phyloP scores from a whole-genome alignment of 2,797 vertebrate genomes.

The Notolabrus celidotus region DNA sequence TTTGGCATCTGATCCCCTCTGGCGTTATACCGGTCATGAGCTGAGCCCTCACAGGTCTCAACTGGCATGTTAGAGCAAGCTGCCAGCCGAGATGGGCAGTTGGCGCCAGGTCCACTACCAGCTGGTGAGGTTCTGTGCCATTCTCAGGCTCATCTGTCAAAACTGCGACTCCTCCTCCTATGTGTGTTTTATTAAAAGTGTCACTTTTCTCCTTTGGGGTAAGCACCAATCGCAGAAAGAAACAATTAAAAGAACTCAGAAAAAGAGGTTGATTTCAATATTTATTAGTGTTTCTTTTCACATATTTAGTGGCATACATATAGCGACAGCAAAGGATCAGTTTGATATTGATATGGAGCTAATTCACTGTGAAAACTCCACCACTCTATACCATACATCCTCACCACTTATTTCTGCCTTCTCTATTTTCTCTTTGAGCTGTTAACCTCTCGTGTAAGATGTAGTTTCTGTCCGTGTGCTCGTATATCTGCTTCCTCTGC shows the following conservation, averaged over 20 bases:
- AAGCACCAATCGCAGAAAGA: slow-evolving; percentile 49
- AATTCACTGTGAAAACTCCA: slow-evolving; percentile 18
- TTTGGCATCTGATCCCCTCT: slow-evolving; percentile 78
- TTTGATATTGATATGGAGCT: no score
- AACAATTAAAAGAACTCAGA: slow-evolving; percentile 36
- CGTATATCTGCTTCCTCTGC: slow-evolving; percentile 43
- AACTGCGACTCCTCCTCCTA: slow-evolving; percentile 37
- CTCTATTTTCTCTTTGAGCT: slow-evolving; percentile 42
- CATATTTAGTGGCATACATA: background rate
- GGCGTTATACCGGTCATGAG: slow-evolving; percentile 75
- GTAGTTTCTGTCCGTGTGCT: slow-evolving; percentile 20
- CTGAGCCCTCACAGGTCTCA: slow-evolving; percentile 76
- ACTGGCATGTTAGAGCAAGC: slow-evolving; percentile 83
- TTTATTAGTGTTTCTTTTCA: no score
- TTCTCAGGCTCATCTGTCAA: slow-evolving; percentile 73
- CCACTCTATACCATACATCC: slow-evolving; percentile 28
- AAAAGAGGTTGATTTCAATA: background rate
- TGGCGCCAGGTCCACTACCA: slow-evolving; percentile 81
- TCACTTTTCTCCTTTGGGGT: slow-evolving; percentile 32
- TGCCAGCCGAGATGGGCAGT: slow-evolving; percentile 82
- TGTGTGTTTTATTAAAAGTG: slow-evolving; percentile 46
- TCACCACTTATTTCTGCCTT: slow-evolving; percentile 46
- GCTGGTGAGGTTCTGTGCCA: slow-evolving; percentile 80
- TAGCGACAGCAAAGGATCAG: background rate
- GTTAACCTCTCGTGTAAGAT: slow-evolving; percentile 52